Percentiles rank a stretch among this genome's conserved stretches.
These are phyloP conservation scores for Siphamia tubifer DNA, from an alignment of 2,113 vertebrate species.

Conservation along the genomic window DNA sequence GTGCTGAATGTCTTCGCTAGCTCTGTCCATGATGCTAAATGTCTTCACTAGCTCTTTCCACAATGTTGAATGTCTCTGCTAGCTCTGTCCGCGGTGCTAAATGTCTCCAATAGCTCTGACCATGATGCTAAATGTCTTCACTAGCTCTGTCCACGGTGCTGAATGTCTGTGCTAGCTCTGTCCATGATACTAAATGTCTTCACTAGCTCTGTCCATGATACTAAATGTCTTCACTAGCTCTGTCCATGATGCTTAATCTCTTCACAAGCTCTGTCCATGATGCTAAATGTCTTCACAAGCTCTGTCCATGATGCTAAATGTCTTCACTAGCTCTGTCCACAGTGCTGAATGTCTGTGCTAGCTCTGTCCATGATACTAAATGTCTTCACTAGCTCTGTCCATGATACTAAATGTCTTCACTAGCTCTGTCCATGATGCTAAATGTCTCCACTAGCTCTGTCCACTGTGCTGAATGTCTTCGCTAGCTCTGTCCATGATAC, in stretches of 20 bases:
- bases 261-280: constrained; percentile 70
- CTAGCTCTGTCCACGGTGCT: constrained; percentile 71
- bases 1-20: constrained; percentile 48
- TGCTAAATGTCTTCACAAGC: constrained; percentile 40
- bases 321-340: constrained; percentile 39
- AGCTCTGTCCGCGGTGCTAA: constrained; percentile 66
- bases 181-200: too few relatives aligned
- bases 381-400: too few relatives aligned
- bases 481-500: too few relatives aligned
- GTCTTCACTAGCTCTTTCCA: too few relatives aligned
- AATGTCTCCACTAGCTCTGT: too few relatives aligned
- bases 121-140: too few relatives aligned
- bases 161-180: constrained; percentile 7
- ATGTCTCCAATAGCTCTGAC: background rate
- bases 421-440: too few relatives aligned
- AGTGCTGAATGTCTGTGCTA: constrained; percentile 54
- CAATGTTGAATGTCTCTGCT: constrained; percentile 56
- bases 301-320: constrained; percentile 67
- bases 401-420: constrained; percentile 55
- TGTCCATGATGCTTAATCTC: too few relatives aligned
- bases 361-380: too few relatives aligned
- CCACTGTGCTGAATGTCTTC: constrained; percentile 59
- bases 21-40: too few relatives aligned
- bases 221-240: constrained; percentile 31
- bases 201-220: constrained; percentile 69